Conservation (phyloP, 2,797 vertebrate species). For the Emys orbicularis region DNA sequence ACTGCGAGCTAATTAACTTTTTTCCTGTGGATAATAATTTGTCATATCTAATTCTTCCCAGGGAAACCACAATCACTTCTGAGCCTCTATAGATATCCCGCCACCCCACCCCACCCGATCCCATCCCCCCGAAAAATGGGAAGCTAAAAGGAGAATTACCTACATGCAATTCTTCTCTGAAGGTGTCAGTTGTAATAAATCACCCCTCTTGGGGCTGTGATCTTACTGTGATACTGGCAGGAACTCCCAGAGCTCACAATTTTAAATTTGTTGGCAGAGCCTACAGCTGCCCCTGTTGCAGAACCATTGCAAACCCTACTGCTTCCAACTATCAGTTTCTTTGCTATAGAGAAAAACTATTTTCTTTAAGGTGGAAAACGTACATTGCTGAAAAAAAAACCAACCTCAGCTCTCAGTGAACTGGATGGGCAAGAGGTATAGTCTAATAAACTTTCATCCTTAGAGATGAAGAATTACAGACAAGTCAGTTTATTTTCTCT, state of each 20-base stretch:
- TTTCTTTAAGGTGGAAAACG: neutral
- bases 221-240: neutral
- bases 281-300: neutral
- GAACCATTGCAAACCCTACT: neutral
- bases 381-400: rapidly evolving
- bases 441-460: neutral
- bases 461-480: neutral
- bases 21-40: neutral
- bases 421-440: neutral
- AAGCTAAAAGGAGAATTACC: rapidly evolving
- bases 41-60: neutral
- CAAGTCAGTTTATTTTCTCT: neutral
- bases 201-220: neutral
- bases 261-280: neutral
- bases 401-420: neutral
- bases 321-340: neutral
- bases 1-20: neutral
- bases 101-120: neutral
- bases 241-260: neutral
- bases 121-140: neutral
- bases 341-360: neutral
- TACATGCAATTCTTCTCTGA: rapidly evolving
- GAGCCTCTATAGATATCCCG: neutral
- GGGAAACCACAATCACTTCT: neutral
- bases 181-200: neutral